Evolutionary conservation across 2,797 vertebrate species (phyloP).

Genomic region (Spinus pinus): DNA sequence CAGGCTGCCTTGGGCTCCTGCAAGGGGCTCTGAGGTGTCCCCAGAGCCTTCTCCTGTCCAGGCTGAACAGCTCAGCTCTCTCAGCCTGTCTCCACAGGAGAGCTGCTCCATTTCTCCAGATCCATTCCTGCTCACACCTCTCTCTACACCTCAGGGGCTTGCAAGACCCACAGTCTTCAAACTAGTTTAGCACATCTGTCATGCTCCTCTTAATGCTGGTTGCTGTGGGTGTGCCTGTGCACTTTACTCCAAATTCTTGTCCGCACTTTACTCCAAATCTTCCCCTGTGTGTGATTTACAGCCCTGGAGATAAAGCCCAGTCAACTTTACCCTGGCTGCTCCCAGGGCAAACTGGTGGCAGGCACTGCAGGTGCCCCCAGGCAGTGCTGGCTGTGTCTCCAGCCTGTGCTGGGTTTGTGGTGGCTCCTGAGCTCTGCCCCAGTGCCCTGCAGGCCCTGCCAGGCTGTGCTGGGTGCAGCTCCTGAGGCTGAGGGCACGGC

Average conservation of each 20-base stretch:
- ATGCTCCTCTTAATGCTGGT: no score
- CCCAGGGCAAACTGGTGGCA: not conserved
- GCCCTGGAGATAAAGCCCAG: not conserved
- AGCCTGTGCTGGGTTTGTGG: not conserved
- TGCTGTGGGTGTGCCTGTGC: not conserved
- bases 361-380: not conserved
- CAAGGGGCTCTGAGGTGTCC: not conserved
- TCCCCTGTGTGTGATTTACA: not conserved
- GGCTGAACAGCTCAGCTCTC: not conserved
- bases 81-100: not conserved
- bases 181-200: not conserved
- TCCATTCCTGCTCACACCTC: not conserved
- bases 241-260: not conserved
- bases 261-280: not conserved
- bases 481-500: not conserved
- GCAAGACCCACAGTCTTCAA: not conserved
- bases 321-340: not conserved
- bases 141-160: not conserved
- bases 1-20: not conserved
- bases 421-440: not conserved
- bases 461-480: rapidly evolving
- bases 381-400: not conserved
- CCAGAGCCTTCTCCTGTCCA: not conserved
- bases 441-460: not conserved
- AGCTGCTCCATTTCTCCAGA: not conserved